Evolutionary conservation across 2,113 vertebrate genomes (phyloP).

Genomic region (Parus major): DNA sequence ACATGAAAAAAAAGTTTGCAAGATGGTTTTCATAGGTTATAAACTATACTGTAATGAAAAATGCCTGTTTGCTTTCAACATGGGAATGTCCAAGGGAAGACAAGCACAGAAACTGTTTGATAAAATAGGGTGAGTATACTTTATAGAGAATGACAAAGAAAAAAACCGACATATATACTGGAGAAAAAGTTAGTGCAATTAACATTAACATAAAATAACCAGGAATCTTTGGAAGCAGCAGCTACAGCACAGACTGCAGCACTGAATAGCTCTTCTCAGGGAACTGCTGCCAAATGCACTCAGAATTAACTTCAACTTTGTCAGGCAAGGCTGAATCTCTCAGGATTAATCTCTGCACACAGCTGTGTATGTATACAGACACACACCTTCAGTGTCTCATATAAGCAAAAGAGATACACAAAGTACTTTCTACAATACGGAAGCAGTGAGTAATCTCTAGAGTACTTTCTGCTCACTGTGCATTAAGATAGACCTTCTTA

Average conservation of each 20-base stretch:
- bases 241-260: background rate
- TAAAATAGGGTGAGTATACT: background rate
- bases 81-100: background rate
- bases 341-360: background rate
- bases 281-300: background rate
- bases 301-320: background rate
- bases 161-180: background rate
- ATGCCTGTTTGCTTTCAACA: background rate
- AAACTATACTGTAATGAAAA: background rate
- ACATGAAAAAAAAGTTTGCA: background rate
- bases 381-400: background rate
- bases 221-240: background rate
- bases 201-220: background rate
- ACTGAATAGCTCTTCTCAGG: background rate
- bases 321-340: background rate
- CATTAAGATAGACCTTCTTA: background rate
- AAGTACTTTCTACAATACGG: background rate
- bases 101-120: background rate
- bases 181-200: background rate
- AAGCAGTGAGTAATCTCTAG: background rate
- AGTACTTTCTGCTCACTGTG: background rate
- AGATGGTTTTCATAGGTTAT: background rate
- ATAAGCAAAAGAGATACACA: background rate
- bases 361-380: background rate
- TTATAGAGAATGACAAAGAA: background rate